phyloP scores from a whole-genome alignment of 1,140 invertebrate species.

The Ridgeia piscesae region DNA sequence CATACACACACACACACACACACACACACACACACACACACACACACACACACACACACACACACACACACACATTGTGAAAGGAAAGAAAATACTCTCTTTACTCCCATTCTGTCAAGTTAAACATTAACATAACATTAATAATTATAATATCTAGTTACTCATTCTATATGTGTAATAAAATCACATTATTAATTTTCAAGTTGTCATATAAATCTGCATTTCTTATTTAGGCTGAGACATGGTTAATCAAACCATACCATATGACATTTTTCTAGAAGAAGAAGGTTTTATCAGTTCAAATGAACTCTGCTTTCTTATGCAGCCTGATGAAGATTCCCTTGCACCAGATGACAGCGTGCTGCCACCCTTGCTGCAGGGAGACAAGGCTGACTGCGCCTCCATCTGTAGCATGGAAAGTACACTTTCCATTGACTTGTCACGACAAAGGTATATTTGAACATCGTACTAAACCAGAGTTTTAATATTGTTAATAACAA shows the following conservation, averaged over 20 bases:
- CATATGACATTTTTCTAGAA: not conserved
- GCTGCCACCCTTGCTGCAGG: constrained; percentile 44
- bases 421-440: constrained; percentile 26
- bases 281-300: not conserved
- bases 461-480: constrained; percentile 34
- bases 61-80: not conserved
- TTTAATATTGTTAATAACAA: no score
- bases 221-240: not conserved
- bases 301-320: not conserved
- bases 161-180: no score
- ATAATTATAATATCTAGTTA: not conserved
- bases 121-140: no score
- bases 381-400: constrained; percentile 52
- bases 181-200: no score
- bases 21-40: no score
- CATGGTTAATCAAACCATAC: not conserved
- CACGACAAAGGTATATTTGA: constrained; percentile 24
- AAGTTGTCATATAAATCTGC: not conserved
- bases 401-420: constrained; percentile 57
- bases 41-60: not conserved
- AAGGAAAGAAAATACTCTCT: not conserved
- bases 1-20: no score
- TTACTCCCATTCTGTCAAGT: not conserved
- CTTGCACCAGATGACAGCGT: constrained; percentile 51
- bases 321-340: constrained; percentile 31